These are phyloP conservation scores for Leucophenga varia DNA, from an alignment of 1,140 invertebrate genomes.

Conservation along the genomic window DNA sequence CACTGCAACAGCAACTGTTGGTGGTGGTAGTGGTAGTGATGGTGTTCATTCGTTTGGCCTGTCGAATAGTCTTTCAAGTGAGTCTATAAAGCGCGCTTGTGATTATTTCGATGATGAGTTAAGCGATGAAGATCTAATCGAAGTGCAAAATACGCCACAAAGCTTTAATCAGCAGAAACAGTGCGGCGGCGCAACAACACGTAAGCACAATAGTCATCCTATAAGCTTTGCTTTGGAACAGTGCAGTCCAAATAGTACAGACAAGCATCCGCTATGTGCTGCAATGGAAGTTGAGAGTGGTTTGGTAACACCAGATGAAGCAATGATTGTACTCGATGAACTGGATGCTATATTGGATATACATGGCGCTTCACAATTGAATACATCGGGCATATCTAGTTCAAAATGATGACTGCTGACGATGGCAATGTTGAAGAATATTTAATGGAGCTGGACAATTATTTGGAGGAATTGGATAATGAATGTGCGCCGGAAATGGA, in stretches of 20 bases:
- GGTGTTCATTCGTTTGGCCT: constrained; percentile 24
- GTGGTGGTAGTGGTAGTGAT: neutral
- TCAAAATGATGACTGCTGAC: constrained; percentile 12
- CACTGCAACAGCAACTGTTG: neutral
- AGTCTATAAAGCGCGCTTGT: constrained; percentile 42
- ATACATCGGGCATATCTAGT: constrained; percentile 15
- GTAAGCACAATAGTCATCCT: no score
- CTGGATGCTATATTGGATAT: constrained; percentile 47
- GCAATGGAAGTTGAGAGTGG: no score
- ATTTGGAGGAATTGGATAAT: constrained; percentile 49
- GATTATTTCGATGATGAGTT: constrained; percentile 45
- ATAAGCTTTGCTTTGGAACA: constrained; percentile 28
- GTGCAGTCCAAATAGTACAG: neutral
- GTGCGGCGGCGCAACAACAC: neutral
- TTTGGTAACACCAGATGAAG: constrained; percentile 33
- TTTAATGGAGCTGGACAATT: constrained; percentile 51
- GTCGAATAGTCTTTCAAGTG: constrained; percentile 45
- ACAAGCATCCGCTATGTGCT: constrained; percentile 2
- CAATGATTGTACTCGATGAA: constrained; percentile 37
- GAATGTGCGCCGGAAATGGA: neutral
- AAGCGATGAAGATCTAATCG: constrained; percentile 45
- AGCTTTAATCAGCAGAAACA: constrained; percentile 22
- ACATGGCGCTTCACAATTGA: constrained; percentile 29
- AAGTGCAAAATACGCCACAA: constrained; percentile 41
- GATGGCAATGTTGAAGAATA: constrained; percentile 48